These are phyloP conservation scores for Grapholita molesta DNA, from an alignment of 1,140 invertebrate species.

Conservation along the genomic window DNA sequence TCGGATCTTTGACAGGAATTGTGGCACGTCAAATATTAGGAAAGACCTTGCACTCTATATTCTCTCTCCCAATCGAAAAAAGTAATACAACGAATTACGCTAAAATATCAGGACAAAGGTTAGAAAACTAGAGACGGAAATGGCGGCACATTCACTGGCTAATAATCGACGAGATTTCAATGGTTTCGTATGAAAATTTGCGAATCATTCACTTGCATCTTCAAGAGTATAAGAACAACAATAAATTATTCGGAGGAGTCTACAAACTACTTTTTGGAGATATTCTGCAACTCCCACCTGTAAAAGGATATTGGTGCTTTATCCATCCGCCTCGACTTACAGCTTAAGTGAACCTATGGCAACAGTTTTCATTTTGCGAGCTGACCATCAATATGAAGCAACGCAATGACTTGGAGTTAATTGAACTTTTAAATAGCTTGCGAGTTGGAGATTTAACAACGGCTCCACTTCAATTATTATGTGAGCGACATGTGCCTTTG, in stretches of 20 bases:
- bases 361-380: constrained; percentile 25
- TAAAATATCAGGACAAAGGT: constrained; percentile 22
- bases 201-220: constrained; percentile 26
- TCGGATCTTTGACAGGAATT: constrained; percentile 36
- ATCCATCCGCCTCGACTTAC: constrained; percentile 25
- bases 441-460: constrained; percentile 30
- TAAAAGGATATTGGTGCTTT: constrained; percentile 34
- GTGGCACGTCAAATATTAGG: constrained; percentile 35
- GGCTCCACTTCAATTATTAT: constrained; percentile 19
- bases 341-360: constrained; percentile 22
- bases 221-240: constrained; percentile 36
- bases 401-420: constrained; percentile 29
- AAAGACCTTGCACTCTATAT: constrained; percentile 28
- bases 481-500: constrained; percentile 25
- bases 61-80: constrained; percentile 35
- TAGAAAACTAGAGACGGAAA: constrained; percentile 11
- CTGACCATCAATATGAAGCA: constrained; percentile 24
- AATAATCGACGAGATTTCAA: constrained; percentile 23
- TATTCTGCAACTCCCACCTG: constrained; percentile 34
- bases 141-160: no score
- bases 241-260: constrained; percentile 28
- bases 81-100: constrained; percentile 22
- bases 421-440: constrained; percentile 33
- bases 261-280: constrained; percentile 32
- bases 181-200: constrained; percentile 35